phyloP scores from a whole-genome alignment of 2,113 vertebrate species.

The Callionymus lyra region DNA sequence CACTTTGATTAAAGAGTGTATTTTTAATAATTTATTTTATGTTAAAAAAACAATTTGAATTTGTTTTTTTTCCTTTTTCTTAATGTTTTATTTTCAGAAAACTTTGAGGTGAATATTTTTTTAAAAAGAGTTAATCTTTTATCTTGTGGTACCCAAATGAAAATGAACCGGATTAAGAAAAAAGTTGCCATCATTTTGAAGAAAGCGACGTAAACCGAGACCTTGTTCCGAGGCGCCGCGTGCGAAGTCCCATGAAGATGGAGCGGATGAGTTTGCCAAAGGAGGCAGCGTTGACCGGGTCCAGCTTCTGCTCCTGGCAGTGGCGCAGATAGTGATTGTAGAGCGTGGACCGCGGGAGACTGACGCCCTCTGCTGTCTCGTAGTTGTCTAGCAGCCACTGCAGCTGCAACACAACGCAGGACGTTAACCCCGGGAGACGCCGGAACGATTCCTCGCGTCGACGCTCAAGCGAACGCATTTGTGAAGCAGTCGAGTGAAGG shows the following conservation, averaged over 20 bases:
- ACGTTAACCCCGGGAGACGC: slow-evolving; percentile 11
- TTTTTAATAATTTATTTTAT: too few species aligned
- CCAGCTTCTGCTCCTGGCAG: slow-evolving; percentile 96
- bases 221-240: slow-evolving; percentile 91
- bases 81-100: too few species aligned
- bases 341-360: slow-evolving; percentile 88
- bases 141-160: too few species aligned
- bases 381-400: slow-evolving; percentile 98
- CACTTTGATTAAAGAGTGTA: too few species aligned
- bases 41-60: too few species aligned
- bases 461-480: neutral
- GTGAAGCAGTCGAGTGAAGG: neutral
- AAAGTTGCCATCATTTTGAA: too few species aligned
- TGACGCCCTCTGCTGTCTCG: slow-evolving; percentile 92
- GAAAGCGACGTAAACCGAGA: slow-evolving; percentile 26
- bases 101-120: too few species aligned
- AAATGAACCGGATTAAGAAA: too few species aligned
- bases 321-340: slow-evolving; percentile 96
- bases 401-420: slow-evolving; percentile 65
- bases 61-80: too few species aligned
- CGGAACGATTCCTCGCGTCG: neutral
- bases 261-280: slow-evolving; percentile 98
- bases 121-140: too few species aligned
- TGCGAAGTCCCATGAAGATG: slow-evolving; percentile 95
- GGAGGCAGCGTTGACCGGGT: slow-evolving; percentile 93